Evolutionary conservation across 2,797 vertebrate species (phyloP).

Genomic region (Pristis pectinata): DNA sequence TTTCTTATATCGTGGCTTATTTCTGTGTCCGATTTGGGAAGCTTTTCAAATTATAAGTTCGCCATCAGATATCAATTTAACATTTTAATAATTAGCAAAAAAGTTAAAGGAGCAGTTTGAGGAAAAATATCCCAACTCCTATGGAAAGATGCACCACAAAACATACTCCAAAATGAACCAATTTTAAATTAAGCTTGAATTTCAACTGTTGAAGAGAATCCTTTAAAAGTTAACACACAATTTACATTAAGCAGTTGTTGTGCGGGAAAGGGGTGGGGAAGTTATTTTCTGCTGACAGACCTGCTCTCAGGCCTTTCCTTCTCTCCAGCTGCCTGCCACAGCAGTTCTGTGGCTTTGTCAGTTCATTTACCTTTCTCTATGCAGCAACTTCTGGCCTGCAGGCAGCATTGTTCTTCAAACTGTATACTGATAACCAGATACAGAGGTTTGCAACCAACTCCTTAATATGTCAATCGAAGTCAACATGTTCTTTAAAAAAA

Average conservation of each 20-base stretch:
- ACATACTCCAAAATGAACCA: neutral
- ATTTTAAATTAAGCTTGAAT: neutral
- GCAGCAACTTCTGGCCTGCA: neutral
- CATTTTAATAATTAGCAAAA: neutral
- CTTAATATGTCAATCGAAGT: neutral
- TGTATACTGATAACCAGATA: neutral
- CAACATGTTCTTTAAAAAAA: neutral
- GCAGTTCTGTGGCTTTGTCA: neutral
- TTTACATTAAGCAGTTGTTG: neutral
- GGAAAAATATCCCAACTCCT: neutral
- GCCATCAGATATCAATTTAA: neutral
- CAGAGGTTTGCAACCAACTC: neutral
- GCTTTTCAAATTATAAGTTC: neutral
- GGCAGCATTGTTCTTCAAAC: neutral
- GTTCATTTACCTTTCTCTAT: neutral
- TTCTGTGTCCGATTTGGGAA: neutral
- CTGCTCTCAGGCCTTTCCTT: neutral
- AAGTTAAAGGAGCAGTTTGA: too few relatives aligned
- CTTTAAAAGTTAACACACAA: neutral
- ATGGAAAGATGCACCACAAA: neutral
- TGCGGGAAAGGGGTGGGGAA: neutral
- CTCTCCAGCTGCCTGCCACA: neutral
- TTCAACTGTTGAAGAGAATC: neutral
- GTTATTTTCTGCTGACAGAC: neutral
- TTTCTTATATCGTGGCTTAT: neutral